A percentile compares a stretch with the other conserved stretches of the same genome.
Conservation (phyloP, 2,888 invertebrate species). For the Stenodera caucasica region DNA sequence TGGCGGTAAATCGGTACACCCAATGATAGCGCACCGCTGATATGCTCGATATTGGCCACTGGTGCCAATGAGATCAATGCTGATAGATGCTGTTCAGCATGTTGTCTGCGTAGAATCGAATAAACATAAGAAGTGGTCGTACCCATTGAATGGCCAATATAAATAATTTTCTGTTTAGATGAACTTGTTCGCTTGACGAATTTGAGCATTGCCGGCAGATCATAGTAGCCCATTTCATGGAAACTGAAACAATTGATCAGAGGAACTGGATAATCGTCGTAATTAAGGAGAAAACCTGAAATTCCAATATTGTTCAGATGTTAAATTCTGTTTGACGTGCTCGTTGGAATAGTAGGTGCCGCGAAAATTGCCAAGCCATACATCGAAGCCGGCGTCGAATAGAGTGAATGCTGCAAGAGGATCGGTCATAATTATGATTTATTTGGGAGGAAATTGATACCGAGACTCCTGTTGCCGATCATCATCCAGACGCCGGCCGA, state of each 20-base stretch:
- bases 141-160: slow-evolving; percentile 11
- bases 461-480: not conserved
- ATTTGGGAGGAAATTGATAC: too few species aligned
- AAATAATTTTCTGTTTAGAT: not conserved
- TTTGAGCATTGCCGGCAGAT: not conserved
- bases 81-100: slow-evolving; percentile 5
- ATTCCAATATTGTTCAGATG: not conserved
- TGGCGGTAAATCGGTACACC: not conserved
- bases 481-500: not conserved
- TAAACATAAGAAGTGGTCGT: slow-evolving; percentile 5
- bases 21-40: not conserved
- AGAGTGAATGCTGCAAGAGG: not conserved
- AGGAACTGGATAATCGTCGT: too few species aligned
- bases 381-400: slow-evolving; percentile 1
- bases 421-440: not conserved
- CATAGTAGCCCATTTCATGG: slow-evolving; percentile 1
- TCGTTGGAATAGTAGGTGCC: not conserved
- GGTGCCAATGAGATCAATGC: slow-evolving; percentile 5
- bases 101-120: not conserved
- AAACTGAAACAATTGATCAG: too few species aligned
- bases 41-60: not conserved
- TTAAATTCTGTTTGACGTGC: not conserved
- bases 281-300: not conserved
- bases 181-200: not conserved
- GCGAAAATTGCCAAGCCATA: slow-evolving; percentile 5